Conservation (phyloP, 2,888 invertebrate genomes). For the Epinotia brunnichana region DNA sequence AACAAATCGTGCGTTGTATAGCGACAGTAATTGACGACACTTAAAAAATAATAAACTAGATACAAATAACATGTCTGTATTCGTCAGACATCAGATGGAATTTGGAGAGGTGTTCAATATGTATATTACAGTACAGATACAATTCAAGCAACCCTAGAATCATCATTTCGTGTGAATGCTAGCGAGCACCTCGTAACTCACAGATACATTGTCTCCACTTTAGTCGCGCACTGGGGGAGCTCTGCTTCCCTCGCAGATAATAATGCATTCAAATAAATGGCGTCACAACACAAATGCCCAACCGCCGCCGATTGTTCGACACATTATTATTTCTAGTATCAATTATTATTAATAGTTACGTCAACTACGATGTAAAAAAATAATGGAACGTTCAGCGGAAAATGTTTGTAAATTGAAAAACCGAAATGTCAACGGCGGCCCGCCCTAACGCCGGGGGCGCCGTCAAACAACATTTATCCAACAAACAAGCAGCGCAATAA, state of each 20-base stretch:
- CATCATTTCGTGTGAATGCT: slow-evolving; percentile 65
- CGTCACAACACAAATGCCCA: slow-evolving; percentile 64
- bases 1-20: slow-evolving; percentile 14
- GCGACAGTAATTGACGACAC: slow-evolving; percentile 8
- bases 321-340: slow-evolving; percentile 53
- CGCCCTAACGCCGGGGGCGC: slow-evolving; percentile 53
- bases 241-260: slow-evolving; percentile 64
- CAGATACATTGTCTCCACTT: slow-evolving; percentile 72
- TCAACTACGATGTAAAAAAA: slow-evolving; percentile 48
- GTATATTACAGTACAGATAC: slow-evolving; percentile 27
- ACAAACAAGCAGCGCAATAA: slow-evolving; percentile 74
- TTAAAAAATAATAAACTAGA: not conserved
- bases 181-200: slow-evolving; percentile 71
- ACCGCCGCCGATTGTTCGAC: slow-evolving; percentile 52
- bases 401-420: slow-evolving; percentile 65
- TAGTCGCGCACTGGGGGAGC: slow-evolving; percentile 68
- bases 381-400: slow-evolving; percentile 54
- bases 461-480: slow-evolving; percentile 79
- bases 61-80: not conserved
- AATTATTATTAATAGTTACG: slow-evolving; percentile 37
- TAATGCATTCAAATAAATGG: slow-evolving; percentile 72
- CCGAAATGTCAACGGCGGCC: slow-evolving; percentile 60
- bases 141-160: slow-evolving; percentile 58
- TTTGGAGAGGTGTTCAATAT: slow-evolving; percentile 3
- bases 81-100: not conserved